A percentile compares a stretch with the other conserved stretches of the same genome.
These are phyloP conservation scores for Cisticola juncidis DNA, from an alignment of 2,113 vertebrate genomes.

Conservation along the genomic window DNA sequence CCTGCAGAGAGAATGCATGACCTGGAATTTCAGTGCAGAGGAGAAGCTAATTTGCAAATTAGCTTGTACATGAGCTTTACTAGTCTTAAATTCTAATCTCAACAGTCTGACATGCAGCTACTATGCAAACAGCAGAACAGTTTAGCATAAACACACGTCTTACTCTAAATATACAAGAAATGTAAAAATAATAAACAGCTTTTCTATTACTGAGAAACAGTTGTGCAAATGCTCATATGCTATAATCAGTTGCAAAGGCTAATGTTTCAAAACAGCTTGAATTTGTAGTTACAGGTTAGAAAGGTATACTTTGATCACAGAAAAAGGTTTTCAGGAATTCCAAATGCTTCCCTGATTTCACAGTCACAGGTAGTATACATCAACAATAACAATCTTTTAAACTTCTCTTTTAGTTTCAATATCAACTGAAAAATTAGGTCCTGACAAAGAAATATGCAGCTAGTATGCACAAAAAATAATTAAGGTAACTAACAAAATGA, in stretches of 20 bases:
- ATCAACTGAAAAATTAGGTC: background rate
- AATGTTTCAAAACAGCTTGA: background rate
- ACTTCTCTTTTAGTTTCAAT: background rate
- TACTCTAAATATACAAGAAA: background rate
- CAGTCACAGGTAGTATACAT: background rate
- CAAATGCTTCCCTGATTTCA: background rate
- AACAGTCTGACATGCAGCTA: background rate
- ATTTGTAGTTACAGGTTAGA: background rate
- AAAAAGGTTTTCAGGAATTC: background rate
- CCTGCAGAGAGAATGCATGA: background rate
- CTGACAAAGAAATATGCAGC: background rate
- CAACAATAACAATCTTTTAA: background rate
- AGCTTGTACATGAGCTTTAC: constrained; percentile 32
- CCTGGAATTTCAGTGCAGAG: background rate
- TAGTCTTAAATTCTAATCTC: constrained; percentile 37
- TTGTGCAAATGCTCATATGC: background rate
- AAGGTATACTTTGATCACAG: background rate
- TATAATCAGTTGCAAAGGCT: background rate
- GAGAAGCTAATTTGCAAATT: constrained; percentile 7
- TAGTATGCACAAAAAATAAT: background rate
- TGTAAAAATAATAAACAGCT: background rate
- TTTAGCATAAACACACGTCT: background rate
- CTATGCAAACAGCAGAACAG: background rate
- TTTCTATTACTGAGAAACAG: background rate
- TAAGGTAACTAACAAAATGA: background rate